Base-by-base conservation (phyloP, 2,888 invertebrate genomes). In the Julus scandinavius region DNA sequence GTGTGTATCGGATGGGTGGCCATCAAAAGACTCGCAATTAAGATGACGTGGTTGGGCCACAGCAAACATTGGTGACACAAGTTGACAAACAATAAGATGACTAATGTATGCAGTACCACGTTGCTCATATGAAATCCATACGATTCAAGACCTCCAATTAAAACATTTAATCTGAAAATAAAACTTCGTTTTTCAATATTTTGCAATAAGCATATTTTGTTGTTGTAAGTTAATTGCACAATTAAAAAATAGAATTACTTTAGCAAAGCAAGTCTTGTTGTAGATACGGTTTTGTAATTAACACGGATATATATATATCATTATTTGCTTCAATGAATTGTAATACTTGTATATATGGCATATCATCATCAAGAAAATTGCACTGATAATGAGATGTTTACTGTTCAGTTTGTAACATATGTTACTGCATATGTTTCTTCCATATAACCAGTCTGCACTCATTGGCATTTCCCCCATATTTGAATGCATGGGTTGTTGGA, bases 1-100 rank as follows among this genome's bases (percentile, higher is more conserved):
- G 97, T 96, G 92, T 97, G 97, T 90, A 97, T 94, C 40, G 97
- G 97, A 92, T 97, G 97, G 3, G 95, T 94, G 5, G 97, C 96
- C 91, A 97, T 97, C 90, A 97, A 93, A 84, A 93, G 90, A 29
- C 92, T 92, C 2, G 92, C 95, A 90, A 95, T 95, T 83, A 95
- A 94, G 29, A 94, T 94, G 91, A 94, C 94, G 90, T 96, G 93
- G 38, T 95, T 94, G 86, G 95, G 95, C 87, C 96, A 94, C n/a
- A 93, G 93, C 86, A 94, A 89, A 87, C 88, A 87, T 50, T 87
- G 58, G 84, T 90, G 89, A 5, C 91, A 91, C 41, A 92, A 89
- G 86, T 90, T 89, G 88, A 92, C 91, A 89, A 93, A 92, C 87
- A 93, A 89, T 20, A 91, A 91, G 5, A 96, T 95, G 91, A 96